These are phyloP conservation scores for Popillia japonica DNA, from an alignment of 1,140 invertebrate genomes.

Conservation along the genomic window DNA sequence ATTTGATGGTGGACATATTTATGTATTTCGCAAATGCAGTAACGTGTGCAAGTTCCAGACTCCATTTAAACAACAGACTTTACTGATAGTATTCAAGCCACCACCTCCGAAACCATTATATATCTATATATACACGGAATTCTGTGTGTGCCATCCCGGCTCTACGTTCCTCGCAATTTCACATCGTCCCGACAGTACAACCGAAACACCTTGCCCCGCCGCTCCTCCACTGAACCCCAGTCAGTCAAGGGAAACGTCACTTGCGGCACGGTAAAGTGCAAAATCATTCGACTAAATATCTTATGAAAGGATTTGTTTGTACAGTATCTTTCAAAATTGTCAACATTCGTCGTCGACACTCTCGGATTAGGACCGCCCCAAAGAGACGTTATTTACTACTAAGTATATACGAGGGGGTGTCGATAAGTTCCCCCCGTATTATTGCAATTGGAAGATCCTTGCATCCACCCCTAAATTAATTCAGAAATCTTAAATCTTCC, in stretches of 20 bases:
- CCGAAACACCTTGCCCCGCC: constrained; percentile 14
- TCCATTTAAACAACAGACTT: too few relatives aligned
- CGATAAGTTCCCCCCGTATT: too few relatives aligned
- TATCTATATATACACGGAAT: too few relatives aligned
- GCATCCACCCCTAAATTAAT: too few relatives aligned
- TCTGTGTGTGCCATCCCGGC: constrained; percentile 10
- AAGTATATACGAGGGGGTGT: too few relatives aligned
- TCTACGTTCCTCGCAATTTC: not conserved
- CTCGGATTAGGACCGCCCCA: constrained; percentile 10
- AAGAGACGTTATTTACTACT: constrained; percentile 32
- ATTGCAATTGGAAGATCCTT: too few relatives aligned
- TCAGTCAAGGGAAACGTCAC: constrained; percentile 55
- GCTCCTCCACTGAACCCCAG: constrained; percentile 43
- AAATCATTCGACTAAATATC: constrained; percentile 54
- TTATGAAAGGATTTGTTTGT: constrained; percentile 51
- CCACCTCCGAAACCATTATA: too few relatives aligned
- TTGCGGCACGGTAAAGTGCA: constrained; percentile 55
- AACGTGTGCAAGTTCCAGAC: too few relatives aligned
- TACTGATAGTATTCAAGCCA: too few relatives aligned
- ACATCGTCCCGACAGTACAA: not conserved
- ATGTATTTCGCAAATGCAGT: too few relatives aligned
- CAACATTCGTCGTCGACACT: not conserved
- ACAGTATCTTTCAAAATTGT: constrained; percentile 40
- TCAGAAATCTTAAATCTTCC: too few relatives aligned
- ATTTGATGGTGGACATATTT: too few relatives aligned